phyloP scores from a whole-genome alignment of 2,888 invertebrate species.

The Chironomus riparius region DNA sequence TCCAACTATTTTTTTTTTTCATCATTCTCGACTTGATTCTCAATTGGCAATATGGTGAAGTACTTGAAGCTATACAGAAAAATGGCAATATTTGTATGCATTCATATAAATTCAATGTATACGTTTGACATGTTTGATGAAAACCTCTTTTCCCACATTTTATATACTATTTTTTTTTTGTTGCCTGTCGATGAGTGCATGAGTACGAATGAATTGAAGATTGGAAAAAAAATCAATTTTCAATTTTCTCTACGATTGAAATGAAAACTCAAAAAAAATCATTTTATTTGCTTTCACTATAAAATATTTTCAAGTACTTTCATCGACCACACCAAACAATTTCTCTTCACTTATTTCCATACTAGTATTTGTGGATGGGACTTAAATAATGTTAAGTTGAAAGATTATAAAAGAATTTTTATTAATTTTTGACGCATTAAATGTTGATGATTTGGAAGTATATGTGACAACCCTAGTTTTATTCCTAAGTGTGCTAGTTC shows the following conservation, averaged over 20 bases:
- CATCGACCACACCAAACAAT: neutral
- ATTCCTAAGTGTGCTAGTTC: too few relatives aligned
- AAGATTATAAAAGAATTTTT: too few relatives aligned
- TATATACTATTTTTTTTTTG: too few relatives aligned
- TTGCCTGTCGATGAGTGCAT: neutral
- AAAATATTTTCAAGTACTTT: neutral
- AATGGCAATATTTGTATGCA: too few relatives aligned
- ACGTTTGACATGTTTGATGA: neutral
- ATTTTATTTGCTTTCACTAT: neutral
- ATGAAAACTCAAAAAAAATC: neutral
- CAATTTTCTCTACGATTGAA: neutral
- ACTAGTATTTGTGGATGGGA: too few relatives aligned
- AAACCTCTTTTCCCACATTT: neutral
- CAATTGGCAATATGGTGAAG: neutral
- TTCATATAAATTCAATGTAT: neutral
- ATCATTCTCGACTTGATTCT: neutral
- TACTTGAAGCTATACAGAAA: neutral
- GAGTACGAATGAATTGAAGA: neutral
- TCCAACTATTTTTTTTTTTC: too few relatives aligned
- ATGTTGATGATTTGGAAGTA: too few relatives aligned
- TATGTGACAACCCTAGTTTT: too few relatives aligned
- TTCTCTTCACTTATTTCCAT: neutral
- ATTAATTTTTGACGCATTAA: too few relatives aligned
- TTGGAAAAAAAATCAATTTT: neutral
- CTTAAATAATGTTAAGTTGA: too few relatives aligned